phyloP scores from a whole-genome alignment of 1,140 invertebrate species.

The Drosophila suzukii region DNA sequence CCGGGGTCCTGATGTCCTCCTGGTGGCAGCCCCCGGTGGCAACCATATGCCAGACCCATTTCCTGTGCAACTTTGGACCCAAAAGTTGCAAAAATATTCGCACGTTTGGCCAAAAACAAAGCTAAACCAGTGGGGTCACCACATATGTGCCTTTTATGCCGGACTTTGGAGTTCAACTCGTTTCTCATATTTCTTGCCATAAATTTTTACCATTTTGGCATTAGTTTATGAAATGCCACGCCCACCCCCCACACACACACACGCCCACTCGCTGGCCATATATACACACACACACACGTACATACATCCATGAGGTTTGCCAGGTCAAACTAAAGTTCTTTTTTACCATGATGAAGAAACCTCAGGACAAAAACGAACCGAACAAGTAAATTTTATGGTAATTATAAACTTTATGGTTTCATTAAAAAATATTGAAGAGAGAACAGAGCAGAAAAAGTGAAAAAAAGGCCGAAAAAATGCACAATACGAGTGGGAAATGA shows the following conservation, averaged over 20 bases:
- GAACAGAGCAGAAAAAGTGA: conserved; percentile 13
- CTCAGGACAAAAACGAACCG: conserved; percentile 42
- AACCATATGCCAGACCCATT: conserved; percentile 69
- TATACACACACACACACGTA: not conserved
- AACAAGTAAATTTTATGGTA: conserved; percentile 74
- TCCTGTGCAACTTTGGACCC: conserved; percentile 78
- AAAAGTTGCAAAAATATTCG: conserved; percentile 82
- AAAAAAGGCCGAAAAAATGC: conserved; percentile 12
- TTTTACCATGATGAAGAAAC: conserved; percentile 40
- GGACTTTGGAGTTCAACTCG: conserved; percentile 49
- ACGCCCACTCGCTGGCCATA: not conserved
- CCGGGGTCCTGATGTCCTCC: conserved; percentile 14
- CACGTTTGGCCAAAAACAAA: conserved; percentile 78
- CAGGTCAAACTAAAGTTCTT: conserved; percentile 51
- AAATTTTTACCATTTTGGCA: conserved; percentile 68
- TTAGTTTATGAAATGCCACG: conserved; percentile 59
- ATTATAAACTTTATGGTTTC: conserved; percentile 79
- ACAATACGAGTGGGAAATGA: conserved; percentile 18
- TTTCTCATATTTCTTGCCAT: conserved; percentile 77
- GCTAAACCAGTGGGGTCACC: conserved; percentile 25
- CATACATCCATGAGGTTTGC: not conserved
- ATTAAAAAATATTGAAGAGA: conserved; percentile 60
- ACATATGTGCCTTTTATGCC: conserved; percentile 52
- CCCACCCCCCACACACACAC: conserved; percentile 20
- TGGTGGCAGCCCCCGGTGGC: conserved; percentile 19